These are phyloP conservation scores for Spilosoma lubricipeda DNA, from an alignment of 2,888 invertebrate species.

Conservation along the genomic window DNA sequence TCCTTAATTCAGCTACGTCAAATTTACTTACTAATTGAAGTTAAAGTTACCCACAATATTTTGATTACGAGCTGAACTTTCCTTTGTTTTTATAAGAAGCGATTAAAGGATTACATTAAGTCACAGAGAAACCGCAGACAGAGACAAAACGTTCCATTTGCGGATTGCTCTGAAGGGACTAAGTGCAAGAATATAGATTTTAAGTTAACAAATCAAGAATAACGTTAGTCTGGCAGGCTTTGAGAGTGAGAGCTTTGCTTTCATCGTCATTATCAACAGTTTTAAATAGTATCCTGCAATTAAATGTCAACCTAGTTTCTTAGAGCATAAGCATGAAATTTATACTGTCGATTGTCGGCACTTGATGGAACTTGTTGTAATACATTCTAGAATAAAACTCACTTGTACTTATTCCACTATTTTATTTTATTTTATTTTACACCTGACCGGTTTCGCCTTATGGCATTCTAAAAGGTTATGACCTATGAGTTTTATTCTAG, in stretches of 20 bases:
- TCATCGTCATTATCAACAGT: too few species aligned
- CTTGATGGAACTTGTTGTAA: too few species aligned
- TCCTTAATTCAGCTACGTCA: not conserved
- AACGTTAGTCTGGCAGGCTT: not conserved
- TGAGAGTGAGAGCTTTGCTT: not conserved
- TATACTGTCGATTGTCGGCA: too few species aligned
- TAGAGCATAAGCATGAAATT: too few species aligned
- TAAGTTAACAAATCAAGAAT: not conserved
- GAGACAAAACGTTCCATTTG: not conserved
- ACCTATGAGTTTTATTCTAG: too few species aligned
- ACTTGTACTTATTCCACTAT: too few species aligned
- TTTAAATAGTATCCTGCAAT: too few species aligned
- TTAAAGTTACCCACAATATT: not conserved
- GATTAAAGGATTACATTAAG: slow-evolving; percentile 7
- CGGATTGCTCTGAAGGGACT: not conserved
- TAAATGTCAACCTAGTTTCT: too few species aligned
- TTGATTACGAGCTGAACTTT: not conserved
- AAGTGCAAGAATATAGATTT: not conserved
- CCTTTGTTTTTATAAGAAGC: not conserved
- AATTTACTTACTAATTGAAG: not conserved
- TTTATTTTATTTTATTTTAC: too few species aligned
- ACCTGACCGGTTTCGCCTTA: too few species aligned
- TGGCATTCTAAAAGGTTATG: too few species aligned
- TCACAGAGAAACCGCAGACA: not conserved
- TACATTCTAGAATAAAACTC: too few species aligned